Evolutionary conservation across 2,888 invertebrate species (phyloP).

Genomic region (Eupithecia insigniata): DNA sequence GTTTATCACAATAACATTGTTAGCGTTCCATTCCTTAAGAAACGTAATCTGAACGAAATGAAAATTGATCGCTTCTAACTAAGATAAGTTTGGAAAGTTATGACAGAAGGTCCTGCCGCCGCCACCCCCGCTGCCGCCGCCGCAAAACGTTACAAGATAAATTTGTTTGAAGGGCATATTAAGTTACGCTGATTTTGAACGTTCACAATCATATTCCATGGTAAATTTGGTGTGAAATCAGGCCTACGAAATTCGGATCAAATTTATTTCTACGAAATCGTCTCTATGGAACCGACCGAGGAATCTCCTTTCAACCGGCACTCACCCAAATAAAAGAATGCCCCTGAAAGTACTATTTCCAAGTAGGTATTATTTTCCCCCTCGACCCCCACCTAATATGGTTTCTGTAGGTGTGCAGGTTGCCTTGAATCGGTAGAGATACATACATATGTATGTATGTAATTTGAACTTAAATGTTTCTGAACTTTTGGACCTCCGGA

Average conservation of each 20-base stretch:
- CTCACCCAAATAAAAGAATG: neutral
- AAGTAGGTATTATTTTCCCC: neutral
- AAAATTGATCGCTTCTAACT: conserved; percentile 81
- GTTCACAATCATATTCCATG: neutral
- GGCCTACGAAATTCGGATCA: neutral
- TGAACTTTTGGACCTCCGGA: neutral
- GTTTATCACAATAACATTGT: conserved; percentile 49
- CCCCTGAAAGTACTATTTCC: neutral
- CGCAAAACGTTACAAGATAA: no score
- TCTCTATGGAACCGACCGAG: neutral
- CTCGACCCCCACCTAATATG: neutral
- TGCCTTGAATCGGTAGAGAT: neutral
- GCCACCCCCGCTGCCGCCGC: neutral
- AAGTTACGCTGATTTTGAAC: neutral
- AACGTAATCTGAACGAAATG: conserved; percentile 76
- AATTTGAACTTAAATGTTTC: neutral
- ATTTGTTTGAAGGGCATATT: no score
- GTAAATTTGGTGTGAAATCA: neutral
- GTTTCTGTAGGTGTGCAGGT: neutral
- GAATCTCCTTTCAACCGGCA: neutral
- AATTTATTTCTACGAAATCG: neutral
- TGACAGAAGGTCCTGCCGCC: conserved; percentile 59
- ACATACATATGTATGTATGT: no score
- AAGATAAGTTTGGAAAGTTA: conserved; percentile 81
- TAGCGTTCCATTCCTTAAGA: conserved; percentile 62